phyloP scores from a whole-genome alignment of 2,113 vertebrate species.

The Siniperca knerii region DNA sequence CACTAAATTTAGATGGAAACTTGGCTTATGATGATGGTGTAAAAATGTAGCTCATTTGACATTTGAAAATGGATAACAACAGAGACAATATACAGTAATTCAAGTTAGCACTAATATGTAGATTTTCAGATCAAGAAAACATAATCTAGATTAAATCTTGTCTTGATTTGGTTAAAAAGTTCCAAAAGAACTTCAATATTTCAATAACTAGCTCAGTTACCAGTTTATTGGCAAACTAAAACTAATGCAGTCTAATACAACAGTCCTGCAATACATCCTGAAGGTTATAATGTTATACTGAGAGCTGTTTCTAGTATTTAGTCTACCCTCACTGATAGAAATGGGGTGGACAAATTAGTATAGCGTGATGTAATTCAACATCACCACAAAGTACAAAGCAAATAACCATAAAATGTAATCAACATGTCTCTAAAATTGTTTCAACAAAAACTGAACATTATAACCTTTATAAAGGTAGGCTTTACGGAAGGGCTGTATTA shows the following conservation, averaged over 20 bases:
- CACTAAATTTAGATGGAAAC: not conserved
- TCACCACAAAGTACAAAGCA: too few species aligned
- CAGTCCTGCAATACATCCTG: not conserved
- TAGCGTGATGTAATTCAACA: too few species aligned
- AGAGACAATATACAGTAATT: not conserved
- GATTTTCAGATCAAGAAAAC: not conserved
- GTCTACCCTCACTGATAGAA: too few species aligned
- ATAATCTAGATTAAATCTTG: not conserved
- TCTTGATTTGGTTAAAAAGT: not conserved
- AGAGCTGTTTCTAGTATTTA: not conserved
- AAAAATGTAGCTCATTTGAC: not conserved
- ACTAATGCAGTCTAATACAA: not conserved
- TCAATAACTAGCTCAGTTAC: not conserved
- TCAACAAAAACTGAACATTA: too few species aligned
- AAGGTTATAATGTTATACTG: not conserved
- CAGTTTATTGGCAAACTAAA: not conserved
- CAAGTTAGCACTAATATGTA: not conserved
- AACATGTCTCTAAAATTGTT: too few species aligned
- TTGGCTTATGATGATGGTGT: not conserved
- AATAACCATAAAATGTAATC: too few species aligned
- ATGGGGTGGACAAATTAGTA: too few species aligned
- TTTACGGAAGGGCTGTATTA: too few species aligned
- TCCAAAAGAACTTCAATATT: not conserved
- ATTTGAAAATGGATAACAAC: not conserved
- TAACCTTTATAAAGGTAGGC: too few species aligned